A percentile compares a stretch with the other conserved stretches of the same genome.
Evolutionary conservation across 2,797 vertebrate species (phyloP).

Genomic region (Pangasius macronema): DNA sequence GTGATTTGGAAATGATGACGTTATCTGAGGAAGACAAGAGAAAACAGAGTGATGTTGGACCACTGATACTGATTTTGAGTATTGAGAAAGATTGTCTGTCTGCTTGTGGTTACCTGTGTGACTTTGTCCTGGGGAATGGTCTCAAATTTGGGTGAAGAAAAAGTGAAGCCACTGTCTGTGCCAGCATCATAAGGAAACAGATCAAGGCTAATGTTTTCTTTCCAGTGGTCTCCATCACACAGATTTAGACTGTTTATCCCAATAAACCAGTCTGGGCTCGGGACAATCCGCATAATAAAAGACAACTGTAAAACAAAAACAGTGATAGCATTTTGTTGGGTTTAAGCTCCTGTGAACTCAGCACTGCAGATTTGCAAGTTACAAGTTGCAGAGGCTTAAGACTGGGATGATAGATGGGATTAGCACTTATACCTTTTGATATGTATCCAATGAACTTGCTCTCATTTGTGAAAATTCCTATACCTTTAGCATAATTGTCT

Average conservation of each 20-base stretch:
- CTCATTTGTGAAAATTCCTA: neutral
- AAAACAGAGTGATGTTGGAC: neutral
- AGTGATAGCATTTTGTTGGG: neutral
- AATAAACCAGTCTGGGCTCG: slow-evolving; percentile 98
- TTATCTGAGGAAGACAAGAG: slow-evolving; percentile 79
- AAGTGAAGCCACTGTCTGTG: slow-evolving; percentile 97
- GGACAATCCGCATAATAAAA: slow-evolving; percentile 88
- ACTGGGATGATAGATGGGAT: neutral
- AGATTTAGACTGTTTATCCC: slow-evolving; percentile 88
- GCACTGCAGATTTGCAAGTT: neutral
- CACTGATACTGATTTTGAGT: neutral
- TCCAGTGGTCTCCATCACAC: slow-evolving; percentile 87
- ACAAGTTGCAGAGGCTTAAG: neutral
- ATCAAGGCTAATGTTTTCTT: slow-evolving; percentile 81
- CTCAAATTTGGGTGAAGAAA: slow-evolving; percentile 96
- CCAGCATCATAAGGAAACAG: slow-evolving; percentile 92
- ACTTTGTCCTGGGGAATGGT: slow-evolving; percentile 94
- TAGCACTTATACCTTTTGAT: neutral
- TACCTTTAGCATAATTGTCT: neutral
- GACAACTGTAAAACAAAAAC: slow-evolving; percentile 79
- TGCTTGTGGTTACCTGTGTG: slow-evolving; percentile 76
- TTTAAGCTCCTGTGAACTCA: neutral
- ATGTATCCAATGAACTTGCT: neutral
- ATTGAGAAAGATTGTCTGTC: neutral
- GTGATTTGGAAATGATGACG: slow-evolving; percentile 89